Conservation (phyloP, 2,797 vertebrate species). For the Myotis findleyi region DNA sequence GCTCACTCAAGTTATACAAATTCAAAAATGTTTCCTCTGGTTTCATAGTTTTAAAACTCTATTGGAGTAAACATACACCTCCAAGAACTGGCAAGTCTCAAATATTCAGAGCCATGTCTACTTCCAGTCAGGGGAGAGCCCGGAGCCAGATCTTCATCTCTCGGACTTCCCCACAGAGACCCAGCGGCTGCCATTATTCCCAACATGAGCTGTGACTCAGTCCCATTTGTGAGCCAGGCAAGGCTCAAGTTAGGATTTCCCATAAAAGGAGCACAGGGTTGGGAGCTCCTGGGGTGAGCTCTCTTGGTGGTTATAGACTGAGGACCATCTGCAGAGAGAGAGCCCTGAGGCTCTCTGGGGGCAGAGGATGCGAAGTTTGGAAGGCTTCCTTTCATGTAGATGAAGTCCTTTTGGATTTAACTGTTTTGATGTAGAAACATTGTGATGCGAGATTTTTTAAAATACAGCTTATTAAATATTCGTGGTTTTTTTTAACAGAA, state of each 20-base stretch:
- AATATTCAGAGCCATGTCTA: background rate
- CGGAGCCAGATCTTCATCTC: background rate
- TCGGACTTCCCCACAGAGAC: background rate
- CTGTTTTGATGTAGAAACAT: background rate
- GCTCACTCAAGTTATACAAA: background rate
- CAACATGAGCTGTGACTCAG: background rate
- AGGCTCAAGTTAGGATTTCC: background rate
- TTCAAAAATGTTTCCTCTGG: background rate
- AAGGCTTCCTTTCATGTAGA: background rate
- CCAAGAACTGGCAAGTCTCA: background rate
- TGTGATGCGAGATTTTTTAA: background rate
- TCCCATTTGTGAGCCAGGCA: background rate
- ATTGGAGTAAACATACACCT: background rate
- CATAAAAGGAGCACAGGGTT: background rate
- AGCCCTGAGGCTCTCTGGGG: background rate
- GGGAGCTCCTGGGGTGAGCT: background rate
- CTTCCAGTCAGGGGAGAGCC: background rate
- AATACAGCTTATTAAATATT: background rate
- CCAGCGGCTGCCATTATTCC: background rate
- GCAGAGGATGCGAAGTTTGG: background rate
- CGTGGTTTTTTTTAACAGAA: background rate
- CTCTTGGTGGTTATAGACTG: background rate
- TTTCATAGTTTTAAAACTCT: conserved; percentile 27
- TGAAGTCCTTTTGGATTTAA: background rate
- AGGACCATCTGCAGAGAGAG: background rate